These are phyloP conservation scores for Philonicus albiceps DNA, from an alignment of 2,888 invertebrate species.

Conservation along the genomic window DNA sequence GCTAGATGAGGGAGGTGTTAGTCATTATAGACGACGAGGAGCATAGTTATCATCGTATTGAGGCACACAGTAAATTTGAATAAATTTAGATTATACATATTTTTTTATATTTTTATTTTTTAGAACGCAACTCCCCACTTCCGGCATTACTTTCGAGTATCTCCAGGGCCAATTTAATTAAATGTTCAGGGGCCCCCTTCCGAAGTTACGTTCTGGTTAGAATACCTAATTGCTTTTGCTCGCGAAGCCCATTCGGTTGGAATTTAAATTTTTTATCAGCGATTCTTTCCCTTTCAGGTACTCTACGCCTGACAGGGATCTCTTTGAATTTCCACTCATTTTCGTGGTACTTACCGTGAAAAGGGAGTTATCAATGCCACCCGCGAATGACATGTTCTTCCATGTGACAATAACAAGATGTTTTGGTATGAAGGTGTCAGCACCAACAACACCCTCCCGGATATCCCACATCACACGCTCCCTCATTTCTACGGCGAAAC, in stretches of 20 bases:
- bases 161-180: background rate
- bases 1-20: background rate
- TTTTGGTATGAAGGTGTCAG: slow-evolving; percentile 89
- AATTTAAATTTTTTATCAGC: background rate
- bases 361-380: slow-evolving; percentile 83
- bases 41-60: background rate
- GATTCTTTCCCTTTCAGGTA: background rate
- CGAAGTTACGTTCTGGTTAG: background rate
- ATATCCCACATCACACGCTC: slow-evolving; percentile 90
- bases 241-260: background rate
- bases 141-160: background rate
- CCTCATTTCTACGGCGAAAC: slow-evolving; percentile 84
- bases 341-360: slow-evolving; percentile 67
- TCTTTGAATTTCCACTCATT: background rate
- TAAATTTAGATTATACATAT: background rate
- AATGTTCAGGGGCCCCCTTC: background rate
- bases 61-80: background rate
- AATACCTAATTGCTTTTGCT: background rate
- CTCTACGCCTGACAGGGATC: background rate
- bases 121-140: background rate
- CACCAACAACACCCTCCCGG: slow-evolving; percentile 88
- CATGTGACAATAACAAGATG: slow-evolving; percentile 91
- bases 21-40: background rate
- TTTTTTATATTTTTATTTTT: background rate
- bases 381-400: slow-evolving; percentile 94